Conservation (phyloP, 2,888 invertebrate genomes). For the Acrocera orbiculus region DNA sequence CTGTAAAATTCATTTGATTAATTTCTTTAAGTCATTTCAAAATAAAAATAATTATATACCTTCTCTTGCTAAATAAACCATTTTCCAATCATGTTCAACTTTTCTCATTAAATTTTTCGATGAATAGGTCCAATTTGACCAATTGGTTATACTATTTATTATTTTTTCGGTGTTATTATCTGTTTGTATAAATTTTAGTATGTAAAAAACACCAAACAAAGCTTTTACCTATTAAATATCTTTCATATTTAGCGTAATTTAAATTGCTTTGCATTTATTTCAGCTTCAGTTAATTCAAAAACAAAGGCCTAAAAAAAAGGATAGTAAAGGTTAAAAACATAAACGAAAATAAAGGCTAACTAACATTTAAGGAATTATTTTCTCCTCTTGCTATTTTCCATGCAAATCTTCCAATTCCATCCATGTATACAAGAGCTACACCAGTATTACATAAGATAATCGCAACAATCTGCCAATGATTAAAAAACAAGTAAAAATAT, state of each 20-base stretch:
- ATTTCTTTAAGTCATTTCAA: neutral
- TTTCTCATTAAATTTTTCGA: constrained; percentile 56
- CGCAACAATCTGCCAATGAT: no score
- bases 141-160: constrained; percentile 30
- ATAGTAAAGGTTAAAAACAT: neutral
- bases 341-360: constrained; percentile 9
- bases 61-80: constrained; percentile 67
- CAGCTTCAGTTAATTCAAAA: constrained; percentile 21
- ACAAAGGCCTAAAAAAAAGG: constrained; percentile 22
- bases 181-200: neutral
- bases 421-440: no score
- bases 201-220: no score
- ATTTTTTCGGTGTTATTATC: neutral
- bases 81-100: constrained; percentile 82
- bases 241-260: constrained; percentile 32
- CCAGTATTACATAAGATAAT: no score
- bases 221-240: no score
- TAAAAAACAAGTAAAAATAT: no score
- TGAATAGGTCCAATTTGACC: constrained; percentile 48
- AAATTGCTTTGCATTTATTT: constrained; percentile 23
- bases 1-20: constrained; percentile 19
- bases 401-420: constrained; percentile 56
- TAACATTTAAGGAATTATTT: constrained; percentile 12
- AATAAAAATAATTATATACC: constrained; percentile 32
- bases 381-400: constrained; percentile 78